Base-by-base conservation (phyloP, 2,797 vertebrate genomes). In the Epinephelus awoara region DNA sequence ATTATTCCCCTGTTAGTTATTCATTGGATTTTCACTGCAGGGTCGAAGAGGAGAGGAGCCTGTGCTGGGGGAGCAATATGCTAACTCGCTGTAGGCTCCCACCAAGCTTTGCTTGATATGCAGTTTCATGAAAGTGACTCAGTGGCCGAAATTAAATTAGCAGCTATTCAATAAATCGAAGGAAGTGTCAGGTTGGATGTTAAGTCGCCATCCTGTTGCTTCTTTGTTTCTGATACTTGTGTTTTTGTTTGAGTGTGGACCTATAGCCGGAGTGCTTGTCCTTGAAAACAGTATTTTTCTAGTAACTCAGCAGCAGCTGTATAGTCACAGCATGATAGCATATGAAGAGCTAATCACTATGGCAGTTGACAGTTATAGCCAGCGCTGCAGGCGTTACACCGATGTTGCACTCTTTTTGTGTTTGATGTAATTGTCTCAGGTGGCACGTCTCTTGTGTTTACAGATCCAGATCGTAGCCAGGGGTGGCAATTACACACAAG, bases 1-100 rank as follows among this genome's bases (percentile, higher is more conserved):
- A 93, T 92, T 90, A 92, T 90, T 91, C 87, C 90, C 83, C 79
- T 87, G 89, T 91, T 91, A 90, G 89, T 91, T 90, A 94, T 92
- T 93, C 89, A 92, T 87, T 90, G 91, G 80, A 90, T 92, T 90
- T 91, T 74, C 86, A 64, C 82, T 83, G 77, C 65, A 61, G 80
- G 81, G 87, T 90, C 81, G 46, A 89, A 89, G 84, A 85, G 46
- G 71, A 58, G 76, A 88, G 75, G 64, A 68, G 85, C 73, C 59
- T 5, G 72, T 80, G 86, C 81, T 77, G 75, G 71, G 72, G 77
- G 56, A 73, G 68, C 65, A 82, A 86, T 87, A 84, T 65, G 44
- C 76, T 83, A 78, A 88, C 78, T 72, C 13, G 78, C 82, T 78
- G 64, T 23, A 42, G 52, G 71, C 84, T 72, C 62, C 72, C 75